Evolutionary conservation across 2,113 vertebrate species (phyloP), one percentile per base, ranked within the genome.

Genomic region (Paratilapia polleni): DNA sequence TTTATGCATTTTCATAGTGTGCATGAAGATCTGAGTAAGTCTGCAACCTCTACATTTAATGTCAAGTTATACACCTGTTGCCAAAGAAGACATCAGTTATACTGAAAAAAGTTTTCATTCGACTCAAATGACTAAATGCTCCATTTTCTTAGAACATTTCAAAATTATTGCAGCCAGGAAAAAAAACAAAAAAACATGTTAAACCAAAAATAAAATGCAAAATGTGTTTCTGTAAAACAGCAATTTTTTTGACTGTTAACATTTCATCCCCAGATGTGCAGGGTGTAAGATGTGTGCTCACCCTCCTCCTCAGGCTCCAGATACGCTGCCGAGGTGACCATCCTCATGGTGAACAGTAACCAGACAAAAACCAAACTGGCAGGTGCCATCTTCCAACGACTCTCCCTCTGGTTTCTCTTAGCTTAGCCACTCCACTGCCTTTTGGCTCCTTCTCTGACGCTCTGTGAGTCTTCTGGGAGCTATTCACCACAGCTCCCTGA

Each of bases 341-440:
- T 91, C 90, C 81, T 90, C 59, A 93, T 26, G 56, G 88, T 76
- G 61, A 96, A 47, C 77, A 96, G 84, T 11, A 92, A 84, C 86
- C 92, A 95, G 62, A 77, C 88, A 24, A 92, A 83, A 62, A 90
- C 61, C 87, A 89, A 85, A 76, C 82, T 15, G 60, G 41, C 87
- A 83, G 89, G 80, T 90, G 79, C 81, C 95, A 96, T 96, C 92
- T 89, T 95, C 86, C 78, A 38, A 66, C 8, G n/a, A 11, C 63
- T 28, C 14, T 80, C 82, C 80, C 66, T 66, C 85, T 62, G 36
- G 26, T 78, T 88, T 66, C 84, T 85, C 68, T 81, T 1, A 31
- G 41, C 82, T 56, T 38, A 54, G 81, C 61, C 54, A 56, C 83
- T 90, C 87, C 47, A 57, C 62, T 83, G 24, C 63, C 77, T 85